phyloP scores from a whole-genome alignment of 2,888 invertebrate species.

The Gryllus longicercus region DNA sequence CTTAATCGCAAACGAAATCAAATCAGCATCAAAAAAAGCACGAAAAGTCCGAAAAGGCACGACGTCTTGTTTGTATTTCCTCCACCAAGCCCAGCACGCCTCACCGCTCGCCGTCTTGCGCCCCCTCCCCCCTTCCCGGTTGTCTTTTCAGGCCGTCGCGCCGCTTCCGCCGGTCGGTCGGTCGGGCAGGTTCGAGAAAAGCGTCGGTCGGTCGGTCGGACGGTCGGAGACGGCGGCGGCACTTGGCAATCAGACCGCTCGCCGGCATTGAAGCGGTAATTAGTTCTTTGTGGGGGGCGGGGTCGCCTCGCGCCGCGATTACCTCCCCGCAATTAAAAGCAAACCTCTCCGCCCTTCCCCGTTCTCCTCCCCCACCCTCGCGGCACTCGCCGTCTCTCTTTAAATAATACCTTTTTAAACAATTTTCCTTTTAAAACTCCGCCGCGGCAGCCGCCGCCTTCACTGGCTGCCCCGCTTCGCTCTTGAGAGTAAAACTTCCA shows the following conservation, averaged over 20 bases:
- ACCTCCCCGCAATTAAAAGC: slow-evolving; percentile 3
- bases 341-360: neutral
- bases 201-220: neutral
- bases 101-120: no score
- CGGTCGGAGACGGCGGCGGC: neutral
- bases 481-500: slow-evolving; percentile 1
- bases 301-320: neutral
- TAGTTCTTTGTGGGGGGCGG: slow-evolving; percentile 10
- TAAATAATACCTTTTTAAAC: slow-evolving; percentile 17
- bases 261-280: neutral
- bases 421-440: slow-evolving; percentile 17
- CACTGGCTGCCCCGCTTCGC: neutral
- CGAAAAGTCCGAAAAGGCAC: no score
- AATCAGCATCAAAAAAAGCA: no score
- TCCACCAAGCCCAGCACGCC: no score
- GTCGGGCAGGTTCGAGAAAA: neutral
- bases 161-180: neutral
- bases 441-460: neutral
- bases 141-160: no score
- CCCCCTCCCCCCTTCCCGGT: no score
- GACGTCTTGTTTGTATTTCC: no score
- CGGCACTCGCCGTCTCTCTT: neutral
- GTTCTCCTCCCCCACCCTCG: no score
- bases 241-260: slow-evolving; percentile 1
- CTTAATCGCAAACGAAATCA: no score